Base-by-base conservation (phyloP, 2,113 vertebrate genomes). In the Hippoglossus stenolepis region DNA sequence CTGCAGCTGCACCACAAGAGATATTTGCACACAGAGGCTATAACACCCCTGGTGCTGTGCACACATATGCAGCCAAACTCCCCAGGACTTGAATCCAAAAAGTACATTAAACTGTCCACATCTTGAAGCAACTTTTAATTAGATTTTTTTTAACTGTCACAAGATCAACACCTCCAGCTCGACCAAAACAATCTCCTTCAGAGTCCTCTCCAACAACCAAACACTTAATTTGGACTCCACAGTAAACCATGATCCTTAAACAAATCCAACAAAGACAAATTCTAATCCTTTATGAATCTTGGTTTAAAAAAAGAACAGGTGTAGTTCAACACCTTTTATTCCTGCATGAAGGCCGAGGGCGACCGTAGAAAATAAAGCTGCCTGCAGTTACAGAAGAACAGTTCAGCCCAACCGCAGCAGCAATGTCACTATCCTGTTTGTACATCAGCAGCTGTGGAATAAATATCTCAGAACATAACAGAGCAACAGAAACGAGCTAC, bases 1-100 rank as follows among this genome's bases (percentile, higher is more conserved):
- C 76, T 72, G 79, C 85, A 82, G 8, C 28, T 82, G 70, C 85
- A 89, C 57, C 79, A 70, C 40, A 40, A 77, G 69, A 71, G 70
- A 51, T 31, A 77, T 74, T 70, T 77, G 73, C 63, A 84, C 67
- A 74, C 47, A 86, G n/a, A 70, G 5, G 26, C 20, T 18, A 31
- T 31, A 12, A 21, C 13, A 60, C 12, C n/a, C 54, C n/a, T 21
- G 23, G 43, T 18, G 66, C 77, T 31, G 23, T 40, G 65, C 66
- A 58, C 40, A 79, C 47, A 77, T 72, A 40, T 77, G 24, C 65
- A 80, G 24, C 49, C 28, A 65, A 56, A 51, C 35, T 21, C 49
- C 40, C 31, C 8, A 51, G 68, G 61, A 80, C 17, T 58, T 43
- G 14, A 78, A 54, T 54, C 8, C 4, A 3, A 6, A 47, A 51